phyloP scores from a whole-genome alignment of 1,140 invertebrate species.

The Drosophila busckii region DNA sequence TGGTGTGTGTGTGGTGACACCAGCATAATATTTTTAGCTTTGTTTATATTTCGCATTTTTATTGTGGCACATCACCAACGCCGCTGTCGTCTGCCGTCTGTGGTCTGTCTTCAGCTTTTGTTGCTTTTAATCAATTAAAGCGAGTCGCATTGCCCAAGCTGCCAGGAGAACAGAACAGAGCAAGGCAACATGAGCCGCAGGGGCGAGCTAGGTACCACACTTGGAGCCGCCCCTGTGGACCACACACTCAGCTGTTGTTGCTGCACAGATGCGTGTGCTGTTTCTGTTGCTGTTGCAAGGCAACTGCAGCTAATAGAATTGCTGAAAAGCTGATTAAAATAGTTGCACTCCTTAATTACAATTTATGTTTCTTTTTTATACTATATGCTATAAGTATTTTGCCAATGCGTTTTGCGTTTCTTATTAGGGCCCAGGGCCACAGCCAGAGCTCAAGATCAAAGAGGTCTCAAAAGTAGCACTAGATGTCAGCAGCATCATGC shows the following conservation, averaged over 20 bases:
- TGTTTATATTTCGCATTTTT: constrained; percentile 75
- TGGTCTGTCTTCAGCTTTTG: constrained; percentile 46
- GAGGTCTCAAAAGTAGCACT: constrained; percentile 43
- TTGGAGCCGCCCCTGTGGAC: constrained; percentile 31
- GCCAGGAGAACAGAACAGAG: constrained; percentile 3
- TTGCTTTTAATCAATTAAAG: constrained; percentile 70
- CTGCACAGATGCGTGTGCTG: background rate
- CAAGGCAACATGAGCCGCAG: background rate
- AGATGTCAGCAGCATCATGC: constrained; percentile 26
- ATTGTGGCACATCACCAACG: constrained; percentile 60
- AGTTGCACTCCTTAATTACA: constrained; percentile 75
- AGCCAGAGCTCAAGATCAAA: constrained; percentile 54
- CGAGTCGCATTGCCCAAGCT: constrained; percentile 25
- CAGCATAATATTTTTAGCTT: constrained; percentile 71
- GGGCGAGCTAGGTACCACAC: constrained; percentile 10
- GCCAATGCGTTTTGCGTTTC: constrained; percentile 42
- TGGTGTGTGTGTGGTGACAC: constrained; percentile 33
- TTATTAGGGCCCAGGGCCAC: constrained; percentile 36
- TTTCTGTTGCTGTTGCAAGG: too few species aligned
- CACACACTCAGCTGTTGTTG: constrained; percentile 37
- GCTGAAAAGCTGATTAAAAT: constrained; percentile 74
- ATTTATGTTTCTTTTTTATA: constrained; percentile 50
- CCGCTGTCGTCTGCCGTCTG: constrained; percentile 4
- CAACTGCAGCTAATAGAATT: constrained; percentile 56
- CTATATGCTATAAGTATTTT: constrained; percentile 5